Base-by-base conservation (phyloP, 2,797 vertebrate genomes). In the Echeneis naucrates region DNA sequence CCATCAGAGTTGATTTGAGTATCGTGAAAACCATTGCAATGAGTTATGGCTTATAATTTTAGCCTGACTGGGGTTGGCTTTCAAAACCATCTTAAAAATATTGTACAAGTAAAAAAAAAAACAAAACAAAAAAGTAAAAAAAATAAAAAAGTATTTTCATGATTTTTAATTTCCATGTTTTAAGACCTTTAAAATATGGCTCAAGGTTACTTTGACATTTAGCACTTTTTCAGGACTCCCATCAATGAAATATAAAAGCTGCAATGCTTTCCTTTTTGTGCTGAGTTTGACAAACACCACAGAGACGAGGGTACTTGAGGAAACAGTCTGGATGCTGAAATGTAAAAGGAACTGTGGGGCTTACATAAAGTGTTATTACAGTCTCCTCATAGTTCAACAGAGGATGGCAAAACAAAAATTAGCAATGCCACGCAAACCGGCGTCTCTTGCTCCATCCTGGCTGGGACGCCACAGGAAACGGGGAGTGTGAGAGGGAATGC, bases 211-310 rank as follows among this genome's bases (percentile, higher is more conserved):
- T 50, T 62, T 56, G 59, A 55, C 45, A 55, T 37, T 32, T 56
- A 64, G 48, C 68, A 75, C 77, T 66, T 74, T 78, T 74, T 82
- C 81, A 80, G 81, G 81, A 68, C 11, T 7, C 40, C 42, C 61
- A 37, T 65, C 42, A 72, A 71, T 66, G 38, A 63, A 68, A 68
- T 42, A 8, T 42, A 68, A 78, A 77, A 81, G 21, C 53, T 70
- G 72, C 75, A 81, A 47, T 53, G 68, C 70, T 75, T 52, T 26
- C 53, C 16, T 73, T 77, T 80, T 72, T 47, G 26, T 77, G 81
- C 69, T 75, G 79, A 82, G 52, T 57, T 53, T 14, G 59, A 84
- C 33, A 65, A 68, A 65, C 30, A 55, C 14, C 48, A 58, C 59
- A 33, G 33, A 74, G 19, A 68, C 5, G 2, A 23, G n/a, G 23